Percentiles rank a stretch among this genome's conserved stretches.
phyloP scores from a whole-genome alignment of 2,797 vertebrate genomes.

The Chiloscyllium punctatum region DNA sequence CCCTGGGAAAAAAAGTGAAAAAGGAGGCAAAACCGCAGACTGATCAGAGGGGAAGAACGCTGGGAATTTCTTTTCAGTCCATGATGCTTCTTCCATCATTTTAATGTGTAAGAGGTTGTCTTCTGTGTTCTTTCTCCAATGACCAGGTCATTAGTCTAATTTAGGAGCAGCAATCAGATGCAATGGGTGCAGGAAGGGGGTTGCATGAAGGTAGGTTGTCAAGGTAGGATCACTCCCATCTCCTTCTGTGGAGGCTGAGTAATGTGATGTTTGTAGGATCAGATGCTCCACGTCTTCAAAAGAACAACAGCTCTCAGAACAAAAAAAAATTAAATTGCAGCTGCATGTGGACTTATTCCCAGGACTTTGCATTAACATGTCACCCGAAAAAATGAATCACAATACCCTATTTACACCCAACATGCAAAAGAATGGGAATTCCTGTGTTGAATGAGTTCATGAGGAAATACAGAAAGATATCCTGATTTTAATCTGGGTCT shows the following conservation, averaged over 20 bases:
- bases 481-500: conserved; percentile 28
- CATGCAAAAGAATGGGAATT: conserved; percentile 63
- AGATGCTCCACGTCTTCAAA: background rate
- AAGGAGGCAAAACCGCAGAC: background rate
- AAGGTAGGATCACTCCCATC: background rate
- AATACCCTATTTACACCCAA: conserved; percentile 45
- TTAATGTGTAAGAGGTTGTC: background rate
- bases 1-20: background rate
- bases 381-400: conserved; percentile 43
- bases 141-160: background rate
- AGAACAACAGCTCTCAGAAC: background rate
- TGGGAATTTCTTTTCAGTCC: background rate
- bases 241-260: background rate
- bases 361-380: conserved; percentile 52
- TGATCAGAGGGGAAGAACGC: background rate
- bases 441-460: conserved; percentile 66
- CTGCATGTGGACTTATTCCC: conserved; percentile 54
- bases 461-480: conserved; percentile 18
- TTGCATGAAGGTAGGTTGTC: background rate
- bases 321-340: background rate
- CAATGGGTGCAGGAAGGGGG: background rate
- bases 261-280: background rate
- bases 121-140: background rate
- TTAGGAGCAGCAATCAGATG: background rate
- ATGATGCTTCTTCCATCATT: background rate